Percentiles rank a stretch among this genome's conserved stretches.
Conservation (phyloP, 2,888 invertebrate species). For the Protonemura montana region DNA sequence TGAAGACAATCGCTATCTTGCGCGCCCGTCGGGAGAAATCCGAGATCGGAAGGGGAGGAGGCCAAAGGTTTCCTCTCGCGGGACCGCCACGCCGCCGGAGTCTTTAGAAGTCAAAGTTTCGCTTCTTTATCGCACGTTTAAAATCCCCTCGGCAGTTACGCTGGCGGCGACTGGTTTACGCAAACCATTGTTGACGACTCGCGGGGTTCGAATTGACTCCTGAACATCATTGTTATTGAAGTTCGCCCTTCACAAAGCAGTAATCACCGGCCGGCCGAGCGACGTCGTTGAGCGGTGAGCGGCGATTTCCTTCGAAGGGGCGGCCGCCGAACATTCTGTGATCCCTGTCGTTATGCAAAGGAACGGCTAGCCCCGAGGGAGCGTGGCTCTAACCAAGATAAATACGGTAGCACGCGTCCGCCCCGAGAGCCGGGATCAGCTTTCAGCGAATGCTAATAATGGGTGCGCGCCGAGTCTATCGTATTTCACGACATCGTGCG, state of each 20-base stretch:
- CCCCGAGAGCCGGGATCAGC: background rate
- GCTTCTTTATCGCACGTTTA: background rate
- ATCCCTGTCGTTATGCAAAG: slow-evolving; percentile 23
- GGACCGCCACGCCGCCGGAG: background rate
- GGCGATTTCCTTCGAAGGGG: background rate
- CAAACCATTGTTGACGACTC: slow-evolving; percentile 9
- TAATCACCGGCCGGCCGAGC: background rate
- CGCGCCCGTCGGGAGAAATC: background rate
- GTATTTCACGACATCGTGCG: background rate
- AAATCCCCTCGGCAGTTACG: background rate
- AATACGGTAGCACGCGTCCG: background rate
- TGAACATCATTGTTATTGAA: background rate
- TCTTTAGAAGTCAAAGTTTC: slow-evolving; percentile 9
- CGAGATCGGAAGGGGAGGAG: background rate
- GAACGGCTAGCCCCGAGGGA: slow-evolving; percentile 17
- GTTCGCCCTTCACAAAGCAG: background rate
- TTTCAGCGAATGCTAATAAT: slow-evolving; percentile 25
- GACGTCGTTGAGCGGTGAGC: background rate
- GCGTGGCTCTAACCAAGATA: background rate
- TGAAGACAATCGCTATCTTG: background rate
- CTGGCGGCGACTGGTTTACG: background rate
- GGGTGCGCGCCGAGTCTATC: background rate
- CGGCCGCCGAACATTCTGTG: background rate
- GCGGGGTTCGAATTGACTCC: background rate
- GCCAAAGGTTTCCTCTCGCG: background rate